phyloP scores from a whole-genome alignment of 2,113 vertebrate genomes.

The Channa argus region DNA sequence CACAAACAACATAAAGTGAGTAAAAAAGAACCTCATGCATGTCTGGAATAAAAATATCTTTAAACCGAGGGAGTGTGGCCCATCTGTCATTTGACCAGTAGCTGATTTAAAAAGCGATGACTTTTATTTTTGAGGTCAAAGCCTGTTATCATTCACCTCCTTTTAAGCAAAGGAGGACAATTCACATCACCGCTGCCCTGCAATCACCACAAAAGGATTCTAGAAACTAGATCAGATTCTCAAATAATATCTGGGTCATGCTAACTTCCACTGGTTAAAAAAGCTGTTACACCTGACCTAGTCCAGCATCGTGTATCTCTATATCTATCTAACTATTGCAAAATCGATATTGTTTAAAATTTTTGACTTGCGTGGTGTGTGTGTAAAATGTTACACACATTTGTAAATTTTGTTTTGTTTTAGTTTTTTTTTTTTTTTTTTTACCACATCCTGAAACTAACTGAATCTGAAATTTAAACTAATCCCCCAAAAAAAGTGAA shows the following conservation, averaged over 20 bases:
- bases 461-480: too few species aligned
- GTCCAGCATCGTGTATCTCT: neutral
- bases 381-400: too few species aligned
- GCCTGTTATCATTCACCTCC: slow-evolving; percentile 35
- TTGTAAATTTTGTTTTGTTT: too few species aligned
- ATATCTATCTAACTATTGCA: too few species aligned
- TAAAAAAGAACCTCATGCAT: too few species aligned
- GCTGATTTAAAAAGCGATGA: slow-evolving; percentile 29
- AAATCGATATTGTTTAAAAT: too few species aligned
- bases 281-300: neutral
- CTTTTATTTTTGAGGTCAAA: slow-evolving; percentile 45
- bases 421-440: too few species aligned
- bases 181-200: slow-evolving; percentile 25
- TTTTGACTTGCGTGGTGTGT: too few species aligned
- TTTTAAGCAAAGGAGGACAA: slow-evolving; percentile 41
- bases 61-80: slow-evolving; percentile 26
- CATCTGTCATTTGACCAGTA: slow-evolving; percentile 1
- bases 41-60: neutral
- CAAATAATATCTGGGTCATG: slow-evolving; percentile 37
- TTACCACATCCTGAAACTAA: too few species aligned
- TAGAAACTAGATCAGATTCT: slow-evolving; percentile 28
- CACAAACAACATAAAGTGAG: slow-evolving; percentile 13
- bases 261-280: neutral
- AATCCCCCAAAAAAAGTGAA: too few species aligned
- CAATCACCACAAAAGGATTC: slow-evolving; percentile 13